These are phyloP conservation scores for Polymixis lichenea DNA, from an alignment of 2,888 invertebrate genomes.

Conservation along the genomic window DNA sequence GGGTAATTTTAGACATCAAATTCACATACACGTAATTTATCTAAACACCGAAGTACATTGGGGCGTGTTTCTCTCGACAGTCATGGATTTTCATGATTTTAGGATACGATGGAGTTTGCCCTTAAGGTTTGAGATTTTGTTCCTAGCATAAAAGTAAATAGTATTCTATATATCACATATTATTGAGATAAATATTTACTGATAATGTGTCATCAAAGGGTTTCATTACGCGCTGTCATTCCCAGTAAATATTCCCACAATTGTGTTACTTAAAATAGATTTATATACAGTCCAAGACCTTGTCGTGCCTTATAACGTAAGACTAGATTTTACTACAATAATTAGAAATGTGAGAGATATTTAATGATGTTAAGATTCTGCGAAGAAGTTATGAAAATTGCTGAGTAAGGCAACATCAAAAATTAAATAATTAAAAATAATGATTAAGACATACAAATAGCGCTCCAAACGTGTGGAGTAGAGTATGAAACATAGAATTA, in stretches of 20 bases:
- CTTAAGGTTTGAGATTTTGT: constrained; percentile 84
- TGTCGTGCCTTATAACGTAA: constrained; percentile 87
- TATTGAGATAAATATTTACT: constrained; percentile 84
- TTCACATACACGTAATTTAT: constrained; percentile 77
- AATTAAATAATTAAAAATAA: constrained; percentile 73
- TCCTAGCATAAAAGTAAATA: constrained; percentile 80
- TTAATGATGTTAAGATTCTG: constrained; percentile 74
- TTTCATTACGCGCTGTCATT: constrained; percentile 64
- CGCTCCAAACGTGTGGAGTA: constrained; percentile 69
- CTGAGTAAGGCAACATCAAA: constrained; percentile 75
- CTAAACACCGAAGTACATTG: constrained; percentile 75
- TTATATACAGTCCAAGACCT: constrained; percentile 87
- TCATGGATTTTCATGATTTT: constrained; percentile 71
- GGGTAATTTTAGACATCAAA: constrained; percentile 83
- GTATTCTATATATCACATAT: constrained; percentile 88
- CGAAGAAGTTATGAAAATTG: constrained; percentile 71
- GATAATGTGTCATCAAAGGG: constrained; percentile 70
- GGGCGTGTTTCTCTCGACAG: constrained; percentile 82
- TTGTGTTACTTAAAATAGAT: constrained; percentile 81
- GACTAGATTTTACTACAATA: constrained; percentile 90
- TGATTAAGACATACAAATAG: constrained; percentile 69
- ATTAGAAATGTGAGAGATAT: constrained; percentile 82
- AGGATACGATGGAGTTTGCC: constrained; percentile 72
- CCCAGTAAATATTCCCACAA: constrained; percentile 83
- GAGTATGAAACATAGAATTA: constrained; percentile 67